Evolutionary conservation across 2,888 invertebrate species (phyloP).

Genomic region (Agonum fuliginosum): DNA sequence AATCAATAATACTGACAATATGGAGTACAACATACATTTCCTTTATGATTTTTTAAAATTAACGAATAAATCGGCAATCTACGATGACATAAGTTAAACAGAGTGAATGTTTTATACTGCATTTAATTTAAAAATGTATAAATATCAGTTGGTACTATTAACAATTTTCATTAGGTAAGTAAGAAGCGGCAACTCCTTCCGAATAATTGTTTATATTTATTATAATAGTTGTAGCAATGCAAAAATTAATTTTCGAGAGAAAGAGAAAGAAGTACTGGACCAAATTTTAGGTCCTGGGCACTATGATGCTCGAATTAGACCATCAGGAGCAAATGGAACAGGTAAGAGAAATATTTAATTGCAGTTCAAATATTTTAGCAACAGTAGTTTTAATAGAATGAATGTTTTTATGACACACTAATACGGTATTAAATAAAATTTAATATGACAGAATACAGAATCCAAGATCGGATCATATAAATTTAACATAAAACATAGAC

Average conservation of each 20-base stretch:
- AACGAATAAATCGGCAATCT: background rate
- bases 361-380: background rate
- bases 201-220: background rate
- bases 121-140: constrained; percentile 43
- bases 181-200: background rate
- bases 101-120: constrained; percentile 25
- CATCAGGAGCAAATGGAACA: constrained; percentile 59
- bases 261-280: constrained; percentile 60
- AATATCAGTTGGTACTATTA: constrained; percentile 36
- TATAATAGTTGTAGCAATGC: constrained; percentile 21
- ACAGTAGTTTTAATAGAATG: constrained; percentile 11
- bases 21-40: background rate
- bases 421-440: background rate
- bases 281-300: constrained; percentile 58
- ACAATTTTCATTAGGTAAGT: constrained; percentile 33
- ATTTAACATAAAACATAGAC: background rate
- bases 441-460: no score
- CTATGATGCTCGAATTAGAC: constrained; percentile 61
- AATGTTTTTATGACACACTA: background rate
- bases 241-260: constrained; percentile 56
- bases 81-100: constrained; percentile 19
- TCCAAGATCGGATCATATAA: constrained; percentile 1
- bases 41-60: constrained; percentile 27
- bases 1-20: background rate
- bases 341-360: constrained; percentile 50